These are phyloP conservation scores for Colaptes auratus DNA, from an alignment of 2,113 vertebrate species.

Conservation along the genomic window DNA sequence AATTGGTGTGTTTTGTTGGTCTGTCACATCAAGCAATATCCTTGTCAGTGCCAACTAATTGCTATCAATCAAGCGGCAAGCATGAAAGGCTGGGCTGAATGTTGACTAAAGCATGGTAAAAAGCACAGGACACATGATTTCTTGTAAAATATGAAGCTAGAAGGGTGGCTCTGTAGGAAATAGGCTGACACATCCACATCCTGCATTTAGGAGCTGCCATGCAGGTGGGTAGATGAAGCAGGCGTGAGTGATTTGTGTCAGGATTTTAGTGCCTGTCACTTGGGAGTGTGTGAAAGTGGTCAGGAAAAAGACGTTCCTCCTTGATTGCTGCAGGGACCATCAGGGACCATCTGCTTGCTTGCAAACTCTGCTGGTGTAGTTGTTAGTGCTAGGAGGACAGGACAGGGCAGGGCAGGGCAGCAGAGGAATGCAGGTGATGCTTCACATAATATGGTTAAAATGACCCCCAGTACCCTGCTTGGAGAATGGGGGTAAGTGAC, in stretches of 20 bases:
- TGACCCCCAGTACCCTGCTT: neutral
- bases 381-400: neutral
- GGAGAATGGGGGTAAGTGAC: neutral
- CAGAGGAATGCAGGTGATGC: neutral
- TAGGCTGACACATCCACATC: neutral
- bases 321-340: slow-evolving; percentile 24
- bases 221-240: slow-evolving; percentile 56
- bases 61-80: slow-evolving; percentile 46
- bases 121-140: slow-evolving; percentile 29
- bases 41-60: slow-evolving; percentile 64
- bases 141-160: neutral
- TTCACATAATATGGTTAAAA: neutral
- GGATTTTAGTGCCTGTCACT: slow-evolving; percentile 50
- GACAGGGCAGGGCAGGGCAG: neutral
- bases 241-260: slow-evolving; percentile 55
- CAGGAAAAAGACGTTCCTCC: slow-evolving; percentile 28
- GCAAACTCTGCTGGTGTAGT: neutral
- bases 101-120: slow-evolving; percentile 27
- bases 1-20: slow-evolving; percentile 63
- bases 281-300: slow-evolving; percentile 56
- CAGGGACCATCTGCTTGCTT: slow-evolving; percentile 50
- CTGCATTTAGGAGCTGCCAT: neutral
- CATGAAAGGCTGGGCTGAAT: slow-evolving; percentile 46
- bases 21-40: slow-evolving; percentile 68
- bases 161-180: neutral